Evolutionary conservation across 2,113 vertebrate genomes (phyloP).

Genomic region (Terrapene triunguis): DNA sequence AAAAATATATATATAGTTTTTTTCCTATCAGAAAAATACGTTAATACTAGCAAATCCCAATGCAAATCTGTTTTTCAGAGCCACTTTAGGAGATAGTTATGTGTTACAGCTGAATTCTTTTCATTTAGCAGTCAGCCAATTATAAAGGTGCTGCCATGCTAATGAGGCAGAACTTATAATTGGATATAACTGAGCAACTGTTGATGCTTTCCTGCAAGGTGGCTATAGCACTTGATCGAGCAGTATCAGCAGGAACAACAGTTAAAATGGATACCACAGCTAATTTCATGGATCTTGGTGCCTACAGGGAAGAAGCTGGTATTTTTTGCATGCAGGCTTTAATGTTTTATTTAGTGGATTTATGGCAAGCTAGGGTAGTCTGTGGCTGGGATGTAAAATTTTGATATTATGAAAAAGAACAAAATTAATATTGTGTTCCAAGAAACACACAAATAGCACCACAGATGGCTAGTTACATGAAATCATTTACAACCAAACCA

Average conservation of each 20-base stretch:
- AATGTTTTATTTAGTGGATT: conserved; percentile 42
- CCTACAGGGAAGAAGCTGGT: background rate
- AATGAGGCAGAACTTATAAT: conserved; percentile 25
- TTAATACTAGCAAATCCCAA: background rate
- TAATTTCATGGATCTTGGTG: conserved; percentile 43
- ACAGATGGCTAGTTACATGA: background rate
- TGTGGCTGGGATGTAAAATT: background rate
- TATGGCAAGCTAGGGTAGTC: background rate
- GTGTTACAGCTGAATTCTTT: background rate
- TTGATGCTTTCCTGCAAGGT: conserved; percentile 5
- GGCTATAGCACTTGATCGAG: background rate
- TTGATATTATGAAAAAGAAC: background rate
- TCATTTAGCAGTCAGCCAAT: conserved; percentile 49
- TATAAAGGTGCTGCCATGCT: conserved; percentile 12
- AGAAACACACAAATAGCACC: background rate
- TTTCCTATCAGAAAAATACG: background rate
- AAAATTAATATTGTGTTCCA: background rate
- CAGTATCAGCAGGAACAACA: conserved; percentile 45
- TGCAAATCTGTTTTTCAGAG: conserved; percentile 14
- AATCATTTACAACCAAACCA: background rate
- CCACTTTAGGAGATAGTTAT: background rate
- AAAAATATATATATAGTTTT: background rate
- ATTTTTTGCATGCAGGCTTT: conserved; percentile 18
- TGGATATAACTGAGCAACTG: conserved; percentile 20
- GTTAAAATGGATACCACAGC: conserved; percentile 13